A percentile compares a stretch with the other conserved stretches of the same genome.
Evolutionary conservation across 2,797 vertebrate genomes (phyloP).

Genomic region (Neosalanx taihuensis): DNA sequence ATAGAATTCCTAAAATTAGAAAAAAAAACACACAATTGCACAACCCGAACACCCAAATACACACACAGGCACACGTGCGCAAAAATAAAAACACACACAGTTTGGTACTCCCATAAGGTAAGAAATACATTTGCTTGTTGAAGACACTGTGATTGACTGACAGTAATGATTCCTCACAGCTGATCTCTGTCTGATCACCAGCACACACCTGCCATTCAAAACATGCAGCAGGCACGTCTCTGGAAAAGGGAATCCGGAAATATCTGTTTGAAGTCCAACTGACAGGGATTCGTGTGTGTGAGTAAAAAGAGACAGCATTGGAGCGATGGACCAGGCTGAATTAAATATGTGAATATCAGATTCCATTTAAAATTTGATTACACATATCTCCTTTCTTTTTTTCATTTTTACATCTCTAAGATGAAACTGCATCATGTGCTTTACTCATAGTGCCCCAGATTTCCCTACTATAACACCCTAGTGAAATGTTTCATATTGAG

Average conservation of each 20-base stretch:
- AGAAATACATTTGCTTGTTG: neutral
- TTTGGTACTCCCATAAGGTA: neutral
- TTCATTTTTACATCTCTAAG: conserved; percentile 43
- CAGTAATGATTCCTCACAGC: conserved; percentile 24
- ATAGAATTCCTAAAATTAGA: neutral
- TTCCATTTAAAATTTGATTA: conserved; percentile 64
- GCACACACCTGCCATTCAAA: conserved; percentile 37
- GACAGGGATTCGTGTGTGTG: conserved; percentile 15
- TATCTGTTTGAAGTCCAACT: conserved; percentile 35
- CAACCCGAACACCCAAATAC: neutral
- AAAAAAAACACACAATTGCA: neutral
- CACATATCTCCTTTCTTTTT: conserved; percentile 41
- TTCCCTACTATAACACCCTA: conserved; percentile 44
- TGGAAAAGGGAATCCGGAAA: conserved; percentile 21
- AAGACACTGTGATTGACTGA: neutral
- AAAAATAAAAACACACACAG: conserved; percentile 2
- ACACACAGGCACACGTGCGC: neutral
- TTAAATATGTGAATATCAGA: conserved; percentile 60
- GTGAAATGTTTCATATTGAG: conserved; percentile 42
- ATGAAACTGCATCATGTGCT: conserved; percentile 62
- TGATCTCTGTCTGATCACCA: conserved; percentile 36
- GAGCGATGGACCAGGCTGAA: conserved; percentile 53
- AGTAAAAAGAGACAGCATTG: conserved; percentile 52
- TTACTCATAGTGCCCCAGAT: conserved; percentile 53
- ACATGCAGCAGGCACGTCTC: conserved; percentile 33